A percentile compares a stretch with the other conserved stretches of the same genome.
phyloP scores from a whole-genome alignment of 1,140 invertebrate species.

The Calephelis nemesis region DNA sequence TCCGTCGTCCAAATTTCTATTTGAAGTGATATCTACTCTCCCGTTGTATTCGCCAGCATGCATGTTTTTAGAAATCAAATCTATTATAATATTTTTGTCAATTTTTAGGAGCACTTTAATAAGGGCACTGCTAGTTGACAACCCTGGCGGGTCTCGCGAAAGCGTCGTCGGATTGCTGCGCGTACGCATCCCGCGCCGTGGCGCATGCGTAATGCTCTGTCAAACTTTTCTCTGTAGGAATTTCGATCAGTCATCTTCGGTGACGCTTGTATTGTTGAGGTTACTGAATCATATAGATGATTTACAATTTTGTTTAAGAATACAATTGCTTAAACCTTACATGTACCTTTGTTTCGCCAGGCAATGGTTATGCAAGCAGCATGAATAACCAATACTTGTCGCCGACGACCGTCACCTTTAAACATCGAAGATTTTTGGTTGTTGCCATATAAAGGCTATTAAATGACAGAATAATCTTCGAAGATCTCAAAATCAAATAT shows the following conservation, averaged over 20 bases:
- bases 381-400: neutral
- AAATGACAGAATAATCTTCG: too few species aligned
- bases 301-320: constrained; percentile 3
- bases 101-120: neutral
- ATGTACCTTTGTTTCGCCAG: constrained; percentile 1
- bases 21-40: too few species aligned
- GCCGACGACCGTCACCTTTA: too few species aligned
- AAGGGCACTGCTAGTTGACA: neutral
- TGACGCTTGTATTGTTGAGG: constrained; percentile 43
- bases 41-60: too few species aligned
- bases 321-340: neutral
- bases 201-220: constrained; percentile 59
- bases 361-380: neutral
- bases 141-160: constrained; percentile 40
- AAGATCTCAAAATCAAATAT: too few species aligned
- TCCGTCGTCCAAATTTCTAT: too few species aligned
- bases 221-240: constrained; percentile 66
- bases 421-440: too few species aligned
- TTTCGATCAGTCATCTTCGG: constrained; percentile 50
- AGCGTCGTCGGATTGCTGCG: constrained; percentile 53
- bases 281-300: constrained; percentile 35
- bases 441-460: too few species aligned
- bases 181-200: constrained; percentile 49
- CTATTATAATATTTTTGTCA: too few species aligned
- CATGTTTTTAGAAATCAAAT: too few species aligned